Percentiles rank a stretch among this genome's conserved stretches.
Conservation (phyloP, 2,113 vertebrate species). For the Calcarius ornatus region DNA sequence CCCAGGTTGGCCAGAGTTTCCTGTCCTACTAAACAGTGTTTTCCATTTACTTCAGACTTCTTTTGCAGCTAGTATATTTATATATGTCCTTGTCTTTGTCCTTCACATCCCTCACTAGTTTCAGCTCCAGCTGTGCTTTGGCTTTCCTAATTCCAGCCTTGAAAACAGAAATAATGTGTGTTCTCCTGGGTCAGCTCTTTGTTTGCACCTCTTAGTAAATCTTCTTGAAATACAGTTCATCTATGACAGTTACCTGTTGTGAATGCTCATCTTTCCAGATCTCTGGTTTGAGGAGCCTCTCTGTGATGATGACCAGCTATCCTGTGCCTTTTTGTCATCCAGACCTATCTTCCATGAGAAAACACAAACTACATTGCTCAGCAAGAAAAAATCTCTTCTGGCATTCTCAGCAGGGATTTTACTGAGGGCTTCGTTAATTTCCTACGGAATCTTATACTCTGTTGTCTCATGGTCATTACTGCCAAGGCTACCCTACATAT, state of each 20-base stretch:
- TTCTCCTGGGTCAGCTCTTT: neutral
- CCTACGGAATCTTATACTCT: neutral
- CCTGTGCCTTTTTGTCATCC: neutral
- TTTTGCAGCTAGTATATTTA: neutral
- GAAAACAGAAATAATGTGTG: neutral
- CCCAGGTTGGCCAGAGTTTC: neutral
- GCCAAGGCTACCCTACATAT: neutral
- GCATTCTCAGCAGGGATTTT: neutral
- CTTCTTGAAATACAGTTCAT: neutral
- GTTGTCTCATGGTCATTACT: neutral
- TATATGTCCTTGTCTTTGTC: neutral
- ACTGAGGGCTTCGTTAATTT: neutral
- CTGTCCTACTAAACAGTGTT: neutral
- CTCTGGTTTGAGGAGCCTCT: neutral
- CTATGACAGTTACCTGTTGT: neutral
- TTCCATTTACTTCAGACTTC: neutral
- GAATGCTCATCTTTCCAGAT: neutral
- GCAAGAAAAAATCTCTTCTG: neutral
- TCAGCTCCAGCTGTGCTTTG: neutral
- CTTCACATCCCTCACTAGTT: neutral
- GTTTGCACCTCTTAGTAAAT: neutral
- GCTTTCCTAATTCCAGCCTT: neutral
- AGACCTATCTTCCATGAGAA: neutral
- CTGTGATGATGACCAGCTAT: neutral
- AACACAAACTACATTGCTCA: accelerated